Base-by-base conservation (phyloP, 2,888 invertebrate genomes). In the Dryobota labecula region DNA sequence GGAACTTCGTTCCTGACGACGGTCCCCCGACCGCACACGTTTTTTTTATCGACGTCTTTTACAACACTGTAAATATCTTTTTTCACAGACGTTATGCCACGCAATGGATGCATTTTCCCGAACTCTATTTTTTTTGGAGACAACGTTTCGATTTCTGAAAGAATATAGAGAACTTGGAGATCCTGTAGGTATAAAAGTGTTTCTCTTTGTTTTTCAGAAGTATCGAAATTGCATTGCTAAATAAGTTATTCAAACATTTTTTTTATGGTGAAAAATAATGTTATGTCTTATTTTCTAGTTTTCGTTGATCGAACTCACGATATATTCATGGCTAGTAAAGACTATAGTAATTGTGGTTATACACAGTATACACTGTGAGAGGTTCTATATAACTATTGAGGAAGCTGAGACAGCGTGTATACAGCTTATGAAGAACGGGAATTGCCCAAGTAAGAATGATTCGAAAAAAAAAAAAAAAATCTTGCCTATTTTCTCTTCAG, bases 351-450 rank as follows among this genome's bases (percentile, higher is more conserved):
- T 70, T 11, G 20, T 49, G 4, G 20, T 65, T 15, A 13, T 36
- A 20, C 24, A 65, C 5, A 65, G 66, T 15, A 1, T 53, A 38
- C 24, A 38, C 20, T 66, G 75, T 38, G 71, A 71, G 36, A 66
- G 27, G 24, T 71, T 75, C 15, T 71, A 75, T 30, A 38, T 53
- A 30, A 30, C 76, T 20, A 20, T 71, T 38, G 67, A 71, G 24
- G 76, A 75, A 53, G 76, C 71, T 45, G n/a, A 53, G 20, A 8
- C 9, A 1, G 76, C 38, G 2, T 71, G 71, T 66, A 15, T 71
- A 24, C 36, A 53, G 30, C 51, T 65, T 8, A 24, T 71, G 30
- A 66, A 20, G 20, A 53, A 66, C 15, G 8, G 30, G 6, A 75
- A 53, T 15, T 71, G 51, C 30, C 15, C 43, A 38, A 38, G 71